Percentiles rank a stretch among this genome's conserved stretches.
phyloP scores from a whole-genome alignment of 2,888 invertebrate genomes.

The Hemicrepidius hirtus region DNA sequence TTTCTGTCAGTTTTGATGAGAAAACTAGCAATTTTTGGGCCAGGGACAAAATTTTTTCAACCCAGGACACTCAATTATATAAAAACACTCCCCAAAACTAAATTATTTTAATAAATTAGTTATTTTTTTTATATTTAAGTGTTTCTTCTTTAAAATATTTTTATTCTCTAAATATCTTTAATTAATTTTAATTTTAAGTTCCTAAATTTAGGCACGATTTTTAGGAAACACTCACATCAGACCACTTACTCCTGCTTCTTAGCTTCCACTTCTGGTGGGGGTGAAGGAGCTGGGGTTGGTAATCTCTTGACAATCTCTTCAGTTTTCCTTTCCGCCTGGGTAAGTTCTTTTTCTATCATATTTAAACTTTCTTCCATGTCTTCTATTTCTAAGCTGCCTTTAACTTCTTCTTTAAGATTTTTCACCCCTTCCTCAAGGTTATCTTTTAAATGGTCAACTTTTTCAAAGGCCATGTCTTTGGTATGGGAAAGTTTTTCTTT shows the following conservation, averaged over 20 bases:
- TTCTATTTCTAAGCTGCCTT: conserved; percentile 50
- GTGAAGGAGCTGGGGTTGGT: conserved; percentile 37
- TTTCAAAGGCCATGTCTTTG: conserved; percentile 45
- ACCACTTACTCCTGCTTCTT: conserved; percentile 68
- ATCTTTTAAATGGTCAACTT: conserved; percentile 43
- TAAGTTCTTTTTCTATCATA: conserved; percentile 62
- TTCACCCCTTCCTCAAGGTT: conserved; percentile 52
- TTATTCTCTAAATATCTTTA: no score
- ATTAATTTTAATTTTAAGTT: not conserved
- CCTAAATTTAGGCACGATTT: conserved; percentile 27
- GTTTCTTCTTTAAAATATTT: no score
- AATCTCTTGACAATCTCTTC: conserved; percentile 51
- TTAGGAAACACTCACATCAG: conserved; percentile 66
- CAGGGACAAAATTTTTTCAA: no score
- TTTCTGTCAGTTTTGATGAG: no score
- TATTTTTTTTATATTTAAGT: no score
- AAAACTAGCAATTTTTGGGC: no score
- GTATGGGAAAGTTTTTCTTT: conserved; percentile 33
- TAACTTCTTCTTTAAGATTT: conserved; percentile 58
- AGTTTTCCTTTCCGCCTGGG: conserved; percentile 44
- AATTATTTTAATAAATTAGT: no score
- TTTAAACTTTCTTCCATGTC: conserved; percentile 53
- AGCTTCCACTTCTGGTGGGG: conserved; percentile 57
- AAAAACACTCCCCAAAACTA: no score
- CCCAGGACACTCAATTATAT: no score